These are phyloP conservation scores for Dicranocentrus wangi DNA, from an alignment of 2,888 invertebrate genomes.

Conservation along the genomic window DNA sequence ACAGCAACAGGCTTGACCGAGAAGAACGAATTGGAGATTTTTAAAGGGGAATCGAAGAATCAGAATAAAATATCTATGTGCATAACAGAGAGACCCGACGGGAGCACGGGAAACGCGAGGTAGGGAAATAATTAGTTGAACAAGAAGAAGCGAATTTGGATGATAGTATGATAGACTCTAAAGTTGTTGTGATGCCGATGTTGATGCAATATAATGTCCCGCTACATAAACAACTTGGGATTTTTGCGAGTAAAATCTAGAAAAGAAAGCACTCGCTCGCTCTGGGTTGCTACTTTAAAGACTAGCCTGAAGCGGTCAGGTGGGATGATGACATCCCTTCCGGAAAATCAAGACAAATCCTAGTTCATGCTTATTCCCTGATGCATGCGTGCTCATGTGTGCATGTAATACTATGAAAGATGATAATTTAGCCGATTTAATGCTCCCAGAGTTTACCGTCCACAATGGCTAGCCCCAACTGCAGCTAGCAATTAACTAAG, in stretches of 20 bases:
- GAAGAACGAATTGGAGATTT: slow-evolving; percentile 6
- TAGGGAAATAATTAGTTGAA: no score
- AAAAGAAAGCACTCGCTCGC: no score
- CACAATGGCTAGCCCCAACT: no score
- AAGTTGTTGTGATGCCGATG: not conserved
- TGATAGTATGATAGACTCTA: no score
- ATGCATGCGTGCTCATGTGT: not conserved
- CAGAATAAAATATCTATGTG: no score
- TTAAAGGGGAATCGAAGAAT: no score
- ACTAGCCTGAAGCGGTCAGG: not conserved
- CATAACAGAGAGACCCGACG: no score
- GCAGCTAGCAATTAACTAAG: slow-evolving; percentile 14
- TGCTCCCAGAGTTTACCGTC: no score
- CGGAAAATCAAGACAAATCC: slow-evolving; percentile 3
- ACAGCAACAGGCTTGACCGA: not conserved
- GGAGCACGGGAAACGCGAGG: no score
- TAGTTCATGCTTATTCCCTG: not conserved
- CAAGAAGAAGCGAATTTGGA: no score
- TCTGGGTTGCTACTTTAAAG: no score
- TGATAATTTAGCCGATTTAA: no score
- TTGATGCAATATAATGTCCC: not conserved
- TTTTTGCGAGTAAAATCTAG: not conserved
- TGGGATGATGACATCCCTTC: not conserved
- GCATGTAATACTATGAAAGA: not conserved
- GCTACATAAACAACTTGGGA: slow-evolving; percentile 20